Conservation (phyloP, 2,113 vertebrate species). For the Gnathonemus echidnorhynchus region DNA sequence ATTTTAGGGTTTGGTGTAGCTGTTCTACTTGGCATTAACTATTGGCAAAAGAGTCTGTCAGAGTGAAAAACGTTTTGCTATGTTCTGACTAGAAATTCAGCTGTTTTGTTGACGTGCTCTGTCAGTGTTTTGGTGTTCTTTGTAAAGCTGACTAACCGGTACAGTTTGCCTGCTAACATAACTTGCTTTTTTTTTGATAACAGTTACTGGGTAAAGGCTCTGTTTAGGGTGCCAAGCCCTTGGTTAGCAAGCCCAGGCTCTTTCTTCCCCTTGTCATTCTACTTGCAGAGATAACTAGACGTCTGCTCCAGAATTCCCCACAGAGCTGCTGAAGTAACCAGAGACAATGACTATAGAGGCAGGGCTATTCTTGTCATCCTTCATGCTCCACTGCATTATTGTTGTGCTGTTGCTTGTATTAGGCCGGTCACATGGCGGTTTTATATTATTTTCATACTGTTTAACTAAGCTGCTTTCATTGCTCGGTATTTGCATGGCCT, state of each 20-base stretch:
- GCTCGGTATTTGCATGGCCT: neutral
- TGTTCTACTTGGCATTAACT: neutral
- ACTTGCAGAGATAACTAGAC: slow-evolving; percentile 5
- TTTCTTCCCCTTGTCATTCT: neutral
- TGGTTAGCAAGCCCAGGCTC: neutral
- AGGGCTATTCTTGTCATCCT: slow-evolving; percentile 2
- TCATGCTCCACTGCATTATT: neutral
- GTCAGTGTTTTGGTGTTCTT: neutral
- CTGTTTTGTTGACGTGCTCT: neutral
- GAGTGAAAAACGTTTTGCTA: neutral
- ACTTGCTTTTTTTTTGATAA: neutral
- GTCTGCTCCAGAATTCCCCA: neutral
- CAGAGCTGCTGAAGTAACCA: slow-evolving; percentile 2
- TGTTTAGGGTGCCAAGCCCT: neutral
- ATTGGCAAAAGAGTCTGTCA: neutral
- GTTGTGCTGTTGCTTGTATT: neutral
- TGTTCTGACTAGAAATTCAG: neutral
- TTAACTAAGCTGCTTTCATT: slow-evolving; percentile 2
- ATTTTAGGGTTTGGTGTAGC: neutral
- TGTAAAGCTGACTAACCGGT: neutral
- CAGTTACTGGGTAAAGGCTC: neutral
- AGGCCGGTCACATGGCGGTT: neutral
- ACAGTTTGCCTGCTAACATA: neutral
- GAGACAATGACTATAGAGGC: neutral
- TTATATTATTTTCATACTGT: neutral